Base-by-base conservation (phyloP, 2,888 invertebrate genomes). In the Perizoma affinitatum region DNA sequence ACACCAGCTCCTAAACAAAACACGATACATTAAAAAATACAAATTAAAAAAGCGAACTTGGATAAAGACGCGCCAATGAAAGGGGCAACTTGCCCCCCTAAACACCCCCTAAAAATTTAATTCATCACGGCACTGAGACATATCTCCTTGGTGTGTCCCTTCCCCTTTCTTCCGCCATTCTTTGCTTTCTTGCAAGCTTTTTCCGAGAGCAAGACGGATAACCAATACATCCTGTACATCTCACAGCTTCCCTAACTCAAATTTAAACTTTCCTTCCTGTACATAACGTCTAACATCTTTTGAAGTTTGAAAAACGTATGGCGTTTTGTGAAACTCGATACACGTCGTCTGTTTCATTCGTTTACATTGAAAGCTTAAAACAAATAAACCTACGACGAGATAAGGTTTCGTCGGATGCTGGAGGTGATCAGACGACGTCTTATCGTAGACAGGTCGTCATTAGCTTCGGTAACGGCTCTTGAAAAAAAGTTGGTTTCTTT, bases 161-260 rank as follows among this genome's bases (percentile, higher is more conserved):
- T 86, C 86, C 89, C 90, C 86, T 87, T 89, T 89, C 85, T 88
- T 86, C 82, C 83, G 78, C 88, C 86, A 88, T 92, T 91, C 91
- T 92, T 90, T 90, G 86, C 89, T 89, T 91, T 90, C 91, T 91
- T 90, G 86, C 85, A 86, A 87, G 87, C 87, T 90, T 91, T 90
- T 91, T 90, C 87, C 80, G 78, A 83, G 82, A 84, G 80, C 79
- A 83, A 79, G 82, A 83, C 78, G 63, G 75, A 65, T 72, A 75
- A 53, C 43, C 63, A 72, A 80, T 66, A 68, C 79, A 78, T 47
- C 75, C 74, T 81, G 78, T 83, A 81, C 82, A 82, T 82, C 71
- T 70, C 65, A 9, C 22, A 0, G n/a, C 9, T 9, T 5, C 4
- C 0, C 0, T 0, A 73, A 75, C 53, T 0, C 56, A 0, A 80